A percentile compares a stretch with the other conserved stretches of the same genome.
Conservation (phyloP, 2,113 vertebrate species). For the Ciconia maguari region DNA sequence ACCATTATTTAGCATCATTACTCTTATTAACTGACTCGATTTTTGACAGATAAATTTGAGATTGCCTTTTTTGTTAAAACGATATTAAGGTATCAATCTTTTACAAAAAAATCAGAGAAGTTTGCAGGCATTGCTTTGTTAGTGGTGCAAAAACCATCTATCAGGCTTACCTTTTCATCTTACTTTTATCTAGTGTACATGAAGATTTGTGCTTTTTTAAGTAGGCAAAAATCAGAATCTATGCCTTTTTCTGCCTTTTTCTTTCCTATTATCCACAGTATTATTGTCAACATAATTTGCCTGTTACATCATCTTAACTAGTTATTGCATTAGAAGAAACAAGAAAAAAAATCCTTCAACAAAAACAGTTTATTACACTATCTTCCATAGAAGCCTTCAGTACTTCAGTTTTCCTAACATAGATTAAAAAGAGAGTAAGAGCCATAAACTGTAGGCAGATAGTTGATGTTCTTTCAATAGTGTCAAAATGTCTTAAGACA, state of each 20-base stretch:
- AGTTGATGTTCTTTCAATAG: slow-evolving; percentile 4
- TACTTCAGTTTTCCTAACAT: not conserved
- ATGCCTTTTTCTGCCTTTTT: not conserved
- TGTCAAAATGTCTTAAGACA: not conserved
- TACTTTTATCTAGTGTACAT: not conserved
- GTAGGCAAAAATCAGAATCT: not conserved
- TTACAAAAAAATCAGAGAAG: not conserved
- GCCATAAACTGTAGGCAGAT: not conserved
- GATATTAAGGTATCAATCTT: not conserved
- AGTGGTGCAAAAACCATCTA: not conserved
- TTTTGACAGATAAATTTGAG: not conserved
- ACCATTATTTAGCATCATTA: not conserved
- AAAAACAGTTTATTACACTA: not conserved
- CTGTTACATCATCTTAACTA: not conserved
- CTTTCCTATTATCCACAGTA: not conserved
- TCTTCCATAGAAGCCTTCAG: not conserved
- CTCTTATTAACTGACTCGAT: not conserved
- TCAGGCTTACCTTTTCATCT: not conserved
- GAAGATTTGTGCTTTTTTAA: not conserved
- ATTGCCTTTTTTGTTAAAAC: not conserved
- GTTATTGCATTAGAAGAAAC: not conserved
- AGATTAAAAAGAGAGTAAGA: not conserved
- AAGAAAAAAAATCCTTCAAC: not conserved
- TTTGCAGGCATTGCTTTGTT: not conserved
- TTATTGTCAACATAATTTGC: not conserved